Percentiles rank a stretch among this genome's conserved stretches.
Evolutionary conservation across 2,797 vertebrate species (phyloP).

Genomic region (Malurus splendens): DNA sequence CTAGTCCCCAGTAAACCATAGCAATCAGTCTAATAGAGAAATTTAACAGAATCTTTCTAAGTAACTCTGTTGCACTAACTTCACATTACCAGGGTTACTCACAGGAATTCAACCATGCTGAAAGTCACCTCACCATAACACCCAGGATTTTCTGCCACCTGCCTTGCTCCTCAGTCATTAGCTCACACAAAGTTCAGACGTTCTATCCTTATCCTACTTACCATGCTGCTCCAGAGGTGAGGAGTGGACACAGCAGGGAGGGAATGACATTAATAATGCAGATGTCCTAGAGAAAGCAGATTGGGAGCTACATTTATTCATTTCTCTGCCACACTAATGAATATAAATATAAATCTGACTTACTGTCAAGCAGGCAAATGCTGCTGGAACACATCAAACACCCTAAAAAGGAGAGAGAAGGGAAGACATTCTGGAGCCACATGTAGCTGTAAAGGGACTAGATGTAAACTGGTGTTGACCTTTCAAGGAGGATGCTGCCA

Average conservation of each 20-base stretch:
- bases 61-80: neutral
- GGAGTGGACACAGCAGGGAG: accelerated
- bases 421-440: neutral
- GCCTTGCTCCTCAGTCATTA: neutral
- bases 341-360: neutral
- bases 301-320: neutral
- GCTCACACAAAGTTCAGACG: accelerated
- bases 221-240: neutral
- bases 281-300: neutral
- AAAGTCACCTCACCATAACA: neutral
- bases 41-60: neutral
- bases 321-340: neutral
- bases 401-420: neutral
- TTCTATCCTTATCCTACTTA: neutral
- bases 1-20: neutral
- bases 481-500: neutral
- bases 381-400: neutral
- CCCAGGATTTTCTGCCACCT: neutral
- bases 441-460: neutral
- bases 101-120: accelerated
- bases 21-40: neutral
- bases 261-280: neutral
- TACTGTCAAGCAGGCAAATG: neutral
- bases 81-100: neutral
- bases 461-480: neutral